Evolutionary conservation across 2,888 invertebrate species (phyloP), one percentile per base, ranked within the genome.

Genomic region (Pterostichus niger): DNA sequence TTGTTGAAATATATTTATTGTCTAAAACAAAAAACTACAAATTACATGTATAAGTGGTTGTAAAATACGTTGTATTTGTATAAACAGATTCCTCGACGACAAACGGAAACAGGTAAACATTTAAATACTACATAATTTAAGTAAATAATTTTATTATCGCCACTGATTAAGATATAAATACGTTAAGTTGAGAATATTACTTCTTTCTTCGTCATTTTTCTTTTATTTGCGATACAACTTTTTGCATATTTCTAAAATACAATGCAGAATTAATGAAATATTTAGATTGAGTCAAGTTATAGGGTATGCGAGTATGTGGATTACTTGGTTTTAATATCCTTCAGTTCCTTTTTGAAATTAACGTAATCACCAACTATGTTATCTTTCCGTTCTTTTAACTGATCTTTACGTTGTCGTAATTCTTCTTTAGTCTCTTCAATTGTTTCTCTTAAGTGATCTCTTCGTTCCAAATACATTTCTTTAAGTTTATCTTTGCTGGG

Each of bases 401-500:
- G 86, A 64, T 86, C 85, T 82, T 85, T 86, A 86, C 89, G 91
- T 83, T 91, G 90, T 84, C 90, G 89, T 81, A 92, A 89, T 85
- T 91, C 91, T 82, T 90, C 89, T 86, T 90, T 92, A 73, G 91
- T 91, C 85, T 93, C 93, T 86, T 92, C 91, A 83, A 94, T 92
- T 85, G 92, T 91, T 85, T 93, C 92, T 85, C 94, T 92, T 33
- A 94, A 86, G 85, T 92, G 92, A 40, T 92, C 93, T 87, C 92
- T 93, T 85, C 91, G 91, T 86, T 92, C 93, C 86, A 92, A 90
- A 84, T 93, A 90, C 90, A 94, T 93, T 87, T 93, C 92, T 87
- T 93, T 93, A 9, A 94, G 89, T 85, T 93, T 89, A 86, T 93
- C 92, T 80, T 91, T 91, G 24, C 93, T 93, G 15, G 96, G 95